These are phyloP conservation scores for Lampris megalopsis DNA, from an alignment of 2,113 vertebrate species.

Conservation along the genomic window DNA sequence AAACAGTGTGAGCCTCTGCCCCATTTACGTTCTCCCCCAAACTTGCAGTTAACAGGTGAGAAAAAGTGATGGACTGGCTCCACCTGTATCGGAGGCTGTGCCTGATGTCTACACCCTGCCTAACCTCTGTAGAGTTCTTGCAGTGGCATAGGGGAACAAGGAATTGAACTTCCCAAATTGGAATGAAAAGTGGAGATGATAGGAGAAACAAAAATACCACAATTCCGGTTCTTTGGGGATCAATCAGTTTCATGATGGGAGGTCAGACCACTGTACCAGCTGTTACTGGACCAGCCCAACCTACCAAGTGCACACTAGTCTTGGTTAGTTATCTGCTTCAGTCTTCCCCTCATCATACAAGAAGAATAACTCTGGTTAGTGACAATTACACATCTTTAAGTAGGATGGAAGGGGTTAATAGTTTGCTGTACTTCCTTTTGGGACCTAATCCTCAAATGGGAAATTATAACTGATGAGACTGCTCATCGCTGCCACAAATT, in stretches of 20 bases:
- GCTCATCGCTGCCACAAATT: constrained; percentile 68
- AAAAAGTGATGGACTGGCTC: too few relatives aligned
- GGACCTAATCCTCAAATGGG: constrained; percentile 65
- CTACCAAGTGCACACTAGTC: constrained; percentile 51
- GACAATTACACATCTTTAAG: constrained; percentile 75
- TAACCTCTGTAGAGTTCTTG: too few relatives aligned
- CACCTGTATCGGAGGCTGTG: too few relatives aligned
- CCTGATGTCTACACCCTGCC: too few relatives aligned
- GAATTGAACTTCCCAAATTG: too few relatives aligned
- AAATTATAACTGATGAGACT: constrained; percentile 72
- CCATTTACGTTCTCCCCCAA: too few relatives aligned
- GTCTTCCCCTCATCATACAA: constrained; percentile 50
- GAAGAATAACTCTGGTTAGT: constrained; percentile 67
- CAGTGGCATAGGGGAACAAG: too few relatives aligned
- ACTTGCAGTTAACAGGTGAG: too few relatives aligned
- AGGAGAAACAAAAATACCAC: constrained; percentile 34
- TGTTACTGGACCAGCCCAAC: constrained; percentile 29
- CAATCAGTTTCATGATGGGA: constrained; percentile 36
- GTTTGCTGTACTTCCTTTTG: constrained; percentile 65
- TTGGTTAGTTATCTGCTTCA: constrained; percentile 71
- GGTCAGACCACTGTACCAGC: constrained; percentile 32
- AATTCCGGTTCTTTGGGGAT: constrained; percentile 19
- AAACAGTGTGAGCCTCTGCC: too few relatives aligned
- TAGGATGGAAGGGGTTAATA: constrained; percentile 73
- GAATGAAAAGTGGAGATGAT: too few relatives aligned